Evolutionary conservation across 2,888 invertebrate genomes (phyloP), one percentile per base, ranked within the genome.

Genomic region (Drosophila mimica): DNA sequence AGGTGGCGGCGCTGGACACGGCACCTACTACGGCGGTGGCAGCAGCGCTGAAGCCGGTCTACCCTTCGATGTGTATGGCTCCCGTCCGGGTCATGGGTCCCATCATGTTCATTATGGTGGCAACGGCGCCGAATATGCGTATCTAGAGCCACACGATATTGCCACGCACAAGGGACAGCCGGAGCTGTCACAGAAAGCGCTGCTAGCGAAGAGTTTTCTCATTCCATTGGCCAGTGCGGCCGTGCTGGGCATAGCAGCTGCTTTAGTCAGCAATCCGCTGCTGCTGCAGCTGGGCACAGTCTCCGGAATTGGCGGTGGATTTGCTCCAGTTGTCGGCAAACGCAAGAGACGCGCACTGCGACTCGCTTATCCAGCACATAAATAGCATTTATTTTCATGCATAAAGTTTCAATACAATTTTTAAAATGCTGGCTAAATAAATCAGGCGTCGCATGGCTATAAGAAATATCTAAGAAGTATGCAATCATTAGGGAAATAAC

Each of bases 141-240:
- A 91, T 74, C 33, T 81, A 52, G 76, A 81, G 28, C 66, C 62
- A 8, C 88, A 91, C 31, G 91, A 91, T 7, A 28, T 79, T 4
- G 81, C 87, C 36, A 58, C 75, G 11, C 92, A 92, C 40, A 92
- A 92, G 68, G 89, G 88, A 0, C 81, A 73, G 31, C 70, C 75
- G 0, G 92, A 92, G 58, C n/a, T 90, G 30, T 80, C 91, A 17
- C 80, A 86, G 13, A 93, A 93, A 63, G 91, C 91, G 48, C 82
- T 92, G 25, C 74, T 93, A 43, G 92, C 93, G 33, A 95, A 95
- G 93, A 94, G 95, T 51, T 92, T 96, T 46, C 92, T 96, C 57
- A 94, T 96, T 91, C 97, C 97, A 0, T 92, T 97, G 76, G 97
- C 97, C 46, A 97, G 97, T 30, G 95, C 97, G 52, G 97, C 97